Evolutionary conservation across 2,797 vertebrate genomes (phyloP), one percentile per base, ranked within the genome.

Genomic region (Huso huso): DNA sequence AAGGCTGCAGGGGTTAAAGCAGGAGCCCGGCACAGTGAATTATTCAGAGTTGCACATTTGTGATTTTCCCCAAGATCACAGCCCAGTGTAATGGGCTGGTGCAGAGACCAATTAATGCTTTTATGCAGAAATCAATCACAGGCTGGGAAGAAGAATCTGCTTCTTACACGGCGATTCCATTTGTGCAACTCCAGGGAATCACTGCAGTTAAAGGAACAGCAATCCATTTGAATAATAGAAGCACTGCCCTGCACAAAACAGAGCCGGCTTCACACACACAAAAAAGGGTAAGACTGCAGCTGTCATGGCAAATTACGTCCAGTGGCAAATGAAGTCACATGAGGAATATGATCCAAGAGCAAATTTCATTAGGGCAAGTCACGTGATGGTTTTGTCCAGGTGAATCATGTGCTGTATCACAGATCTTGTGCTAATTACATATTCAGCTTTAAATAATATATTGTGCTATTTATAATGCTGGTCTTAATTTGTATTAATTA

Each of bases 41-140:
- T 83, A 86, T 84, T 86, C 82, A 81, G 10, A 8, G 69, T 74
- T 76, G 82, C 74, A 81, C 81, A 83, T 82, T 86, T 85, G 79
- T 81, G 86, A 89, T 87, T 85, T 86, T 87, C 84, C 83, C 84
- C 87, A 87, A 88, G 87, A 91, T 89, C 88, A 88, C 82, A 91
- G 87, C 78, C 70, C 53, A 66, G 83, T 92, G 92, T 92, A 93
- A 94, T 88, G 89, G 88, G 81, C 80, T 84, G 76, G 79, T 90
- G 89, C 87, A 87, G 84, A 86, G 86, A 82, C 81, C 87, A 88
- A 85, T 91, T 90, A 89, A 88, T 87, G 84, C 83, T 84, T 86
- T 90, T 85, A 91, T 87, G 84, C 84, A 83, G 84, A 89, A 92
- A 91, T 92, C 90, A 91, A 89, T 92, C 88, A 88, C 74, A 73